Conservation (phyloP, 2,797 vertebrate species). For the Gallinago stenura region DNA sequence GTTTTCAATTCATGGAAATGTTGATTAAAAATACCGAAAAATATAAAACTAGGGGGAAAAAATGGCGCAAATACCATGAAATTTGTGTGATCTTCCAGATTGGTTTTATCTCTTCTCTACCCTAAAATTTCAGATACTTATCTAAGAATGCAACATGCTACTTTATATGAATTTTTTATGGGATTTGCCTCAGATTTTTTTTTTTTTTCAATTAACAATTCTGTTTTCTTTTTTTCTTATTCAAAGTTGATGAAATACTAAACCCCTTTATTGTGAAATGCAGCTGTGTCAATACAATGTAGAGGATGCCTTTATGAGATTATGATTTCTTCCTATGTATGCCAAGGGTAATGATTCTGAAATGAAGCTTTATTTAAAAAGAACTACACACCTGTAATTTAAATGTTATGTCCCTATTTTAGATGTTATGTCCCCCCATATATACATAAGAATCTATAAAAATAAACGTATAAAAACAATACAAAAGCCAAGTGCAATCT, state of each 20-base stretch:
- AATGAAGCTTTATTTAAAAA: background rate
- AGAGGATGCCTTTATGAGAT: background rate
- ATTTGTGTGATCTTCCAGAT: background rate
- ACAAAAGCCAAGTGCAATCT: background rate
- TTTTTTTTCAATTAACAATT: background rate
- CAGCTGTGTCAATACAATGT: background rate
- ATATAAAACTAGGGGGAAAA: background rate
- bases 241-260: background rate
- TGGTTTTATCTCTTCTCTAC: background rate
- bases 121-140: background rate
- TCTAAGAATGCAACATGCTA: background rate
- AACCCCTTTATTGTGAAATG: background rate
- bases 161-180: background rate
- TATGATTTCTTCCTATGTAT: background rate
- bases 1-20: background rate
- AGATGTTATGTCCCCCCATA: background rate
- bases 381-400: fast-evolving
- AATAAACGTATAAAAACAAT: background rate
- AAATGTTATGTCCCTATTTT: background rate
- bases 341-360: background rate
- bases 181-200: background rate
- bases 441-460: background rate
- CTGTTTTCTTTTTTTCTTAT: background rate
- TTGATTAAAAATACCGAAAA: background rate
- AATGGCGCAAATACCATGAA: background rate